These are phyloP conservation scores for Caenorhabditis japonica DNA, from an alignment of 2,888 invertebrate genomes.

Conservation along the genomic window DNA sequence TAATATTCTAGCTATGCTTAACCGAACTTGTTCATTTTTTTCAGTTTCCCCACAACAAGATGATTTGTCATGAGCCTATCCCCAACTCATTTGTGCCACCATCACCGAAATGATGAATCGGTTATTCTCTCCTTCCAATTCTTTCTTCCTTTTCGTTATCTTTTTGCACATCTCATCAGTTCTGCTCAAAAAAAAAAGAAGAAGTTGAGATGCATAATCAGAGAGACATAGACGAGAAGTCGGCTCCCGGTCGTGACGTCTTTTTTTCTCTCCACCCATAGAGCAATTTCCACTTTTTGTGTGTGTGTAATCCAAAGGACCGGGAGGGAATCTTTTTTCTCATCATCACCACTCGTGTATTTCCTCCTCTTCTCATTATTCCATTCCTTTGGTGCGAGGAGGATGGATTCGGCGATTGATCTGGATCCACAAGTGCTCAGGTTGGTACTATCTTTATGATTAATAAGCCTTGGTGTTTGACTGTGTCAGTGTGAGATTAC, in stretches of 20 bases:
- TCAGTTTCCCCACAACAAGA: no score
- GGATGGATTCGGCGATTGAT: constrained; percentile 16
- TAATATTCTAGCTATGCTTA: no score
- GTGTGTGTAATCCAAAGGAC: constrained; percentile 29
- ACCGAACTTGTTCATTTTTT: no score
- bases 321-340: not conserved
- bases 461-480: no score
- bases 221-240: constrained; percentile 20
- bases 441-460: no score
- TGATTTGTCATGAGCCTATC: no score
- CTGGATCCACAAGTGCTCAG: constrained; percentile 28
- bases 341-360: constrained; percentile 38
- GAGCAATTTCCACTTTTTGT: constrained; percentile 28
- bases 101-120: constrained; percentile 35
- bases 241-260: not conserved
- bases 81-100: constrained; percentile 2
- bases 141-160: not conserved
- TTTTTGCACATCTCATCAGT: not conserved
- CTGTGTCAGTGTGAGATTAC: no score
- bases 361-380: constrained; percentile 23
- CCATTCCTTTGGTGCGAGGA: not conserved
- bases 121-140: constrained; percentile 19
- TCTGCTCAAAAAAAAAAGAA: constrained; percentile 3
- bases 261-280: constrained; percentile 15
- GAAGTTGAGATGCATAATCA: constrained; percentile 21